These are phyloP conservation scores for Stenchaetothrips biformis DNA, from an alignment of 2,888 invertebrate genomes.

Conservation along the genomic window DNA sequence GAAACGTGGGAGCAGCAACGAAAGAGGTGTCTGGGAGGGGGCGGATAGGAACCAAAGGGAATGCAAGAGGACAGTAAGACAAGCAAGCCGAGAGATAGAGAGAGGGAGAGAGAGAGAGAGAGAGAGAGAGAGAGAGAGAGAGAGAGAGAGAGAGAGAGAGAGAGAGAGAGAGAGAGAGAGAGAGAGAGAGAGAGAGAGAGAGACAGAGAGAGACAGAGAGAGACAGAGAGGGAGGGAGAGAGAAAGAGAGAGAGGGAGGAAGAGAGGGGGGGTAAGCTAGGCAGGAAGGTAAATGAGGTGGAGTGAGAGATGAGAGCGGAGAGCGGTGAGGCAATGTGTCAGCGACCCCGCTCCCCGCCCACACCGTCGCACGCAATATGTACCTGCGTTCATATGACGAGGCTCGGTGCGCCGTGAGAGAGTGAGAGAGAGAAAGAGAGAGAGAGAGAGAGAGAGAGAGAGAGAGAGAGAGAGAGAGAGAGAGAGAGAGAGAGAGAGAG, in stretches of 20 bases:
- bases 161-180: neutral
- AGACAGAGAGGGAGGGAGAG: constrained; percentile 41
- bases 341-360: constrained; percentile 3
- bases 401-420: neutral
- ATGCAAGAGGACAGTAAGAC: constrained; percentile 36
- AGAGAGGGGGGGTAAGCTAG: constrained; percentile 11
- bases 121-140: neutral
- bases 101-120: constrained; percentile 5
- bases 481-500: neutral
- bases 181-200: constrained; percentile 10
- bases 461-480: neutral
- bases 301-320: neutral
- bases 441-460: neutral
- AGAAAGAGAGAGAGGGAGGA: neutral
- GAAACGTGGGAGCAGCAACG: constrained; percentile 8
- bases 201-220: constrained; percentile 31
- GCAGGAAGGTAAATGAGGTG: neutral
- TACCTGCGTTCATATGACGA: neutral
- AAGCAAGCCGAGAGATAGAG: constrained; percentile 31
- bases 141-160: neutral
- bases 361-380: neutral
- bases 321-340: neutral
- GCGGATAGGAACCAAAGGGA: neutral
- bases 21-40: constrained; percentile 2
- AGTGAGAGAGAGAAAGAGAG: neutral